These are phyloP conservation scores for Drosophila neotestacea DNA, from an alignment of 2,888 invertebrate genomes.

Conservation along the genomic window DNA sequence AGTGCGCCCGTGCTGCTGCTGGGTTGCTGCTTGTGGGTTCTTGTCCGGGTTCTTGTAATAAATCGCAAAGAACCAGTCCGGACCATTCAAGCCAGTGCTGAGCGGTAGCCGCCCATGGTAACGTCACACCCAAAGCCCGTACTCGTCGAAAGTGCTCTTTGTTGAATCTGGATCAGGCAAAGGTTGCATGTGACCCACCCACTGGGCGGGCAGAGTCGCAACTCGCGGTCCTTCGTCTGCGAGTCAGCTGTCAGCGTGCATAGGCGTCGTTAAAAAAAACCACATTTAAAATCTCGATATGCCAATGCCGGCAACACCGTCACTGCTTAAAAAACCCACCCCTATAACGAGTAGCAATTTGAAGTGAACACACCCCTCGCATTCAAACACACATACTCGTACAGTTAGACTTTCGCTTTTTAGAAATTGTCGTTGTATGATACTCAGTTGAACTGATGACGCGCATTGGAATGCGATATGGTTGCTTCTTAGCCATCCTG, in stretches of 20 bases:
- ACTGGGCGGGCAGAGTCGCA: slow-evolving; percentile 61
- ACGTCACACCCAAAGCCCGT: slow-evolving; percentile 68
- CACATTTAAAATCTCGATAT: not conserved
- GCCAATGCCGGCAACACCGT: slow-evolving; percentile 10
- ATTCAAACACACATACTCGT: slow-evolving; percentile 24
- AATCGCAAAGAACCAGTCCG: slow-evolving; percentile 71
- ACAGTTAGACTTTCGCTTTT: slow-evolving; percentile 60
- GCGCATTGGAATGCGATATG: slow-evolving; percentile 62
- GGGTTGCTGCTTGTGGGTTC: slow-evolving; percentile 26
- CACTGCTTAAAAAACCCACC: slow-evolving; percentile 67
- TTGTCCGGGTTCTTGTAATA: slow-evolving; percentile 61
- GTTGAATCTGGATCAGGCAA: slow-evolving; percentile 52
- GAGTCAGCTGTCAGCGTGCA: slow-evolving; percentile 43
- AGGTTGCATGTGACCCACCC: slow-evolving; percentile 69
- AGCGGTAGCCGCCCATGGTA: slow-evolving; percentile 51
- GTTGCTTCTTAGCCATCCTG: slow-evolving; percentile 48
- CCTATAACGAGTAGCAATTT: slow-evolving; percentile 51
- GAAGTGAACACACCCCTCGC: slow-evolving; percentile 72
- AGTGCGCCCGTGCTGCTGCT: slow-evolving; percentile 33
- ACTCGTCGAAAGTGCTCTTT: slow-evolving; percentile 56
- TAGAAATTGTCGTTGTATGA: slow-evolving; percentile 14
- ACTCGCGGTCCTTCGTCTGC: slow-evolving; percentile 40
- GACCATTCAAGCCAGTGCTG: slow-evolving; percentile 37
- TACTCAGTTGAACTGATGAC: slow-evolving; percentile 44
- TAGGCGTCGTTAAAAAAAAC: slow-evolving; percentile 20